A percentile compares a stretch with the other conserved stretches of the same genome.
Conservation (phyloP, 2,113 vertebrate genomes). For the Malurus cyaneus region DNA sequence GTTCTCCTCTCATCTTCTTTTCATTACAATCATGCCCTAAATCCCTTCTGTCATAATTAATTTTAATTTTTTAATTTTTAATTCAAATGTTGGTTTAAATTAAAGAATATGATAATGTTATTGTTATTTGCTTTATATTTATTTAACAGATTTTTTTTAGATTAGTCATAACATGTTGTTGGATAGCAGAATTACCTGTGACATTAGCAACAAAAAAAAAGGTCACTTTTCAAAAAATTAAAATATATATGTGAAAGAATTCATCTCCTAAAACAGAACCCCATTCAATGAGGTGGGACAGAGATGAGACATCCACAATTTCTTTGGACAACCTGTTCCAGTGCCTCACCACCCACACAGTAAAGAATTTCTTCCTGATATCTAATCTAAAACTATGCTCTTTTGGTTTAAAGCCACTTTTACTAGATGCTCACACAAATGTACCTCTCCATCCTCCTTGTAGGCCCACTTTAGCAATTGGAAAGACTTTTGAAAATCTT, state of each 20-base stretch:
- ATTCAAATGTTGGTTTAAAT: neutral
- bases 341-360: neutral
- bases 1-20: neutral
- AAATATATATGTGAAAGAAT: neutral
- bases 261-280: neutral
- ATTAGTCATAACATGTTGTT: neutral
- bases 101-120: neutral
- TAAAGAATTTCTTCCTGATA: neutral
- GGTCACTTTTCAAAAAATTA: neutral
- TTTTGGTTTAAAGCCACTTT: neutral
- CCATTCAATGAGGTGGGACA: neutral
- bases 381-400: neutral
- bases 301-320: neutral
- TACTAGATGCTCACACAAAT: neutral
- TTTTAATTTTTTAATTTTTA: constrained; percentile 5
- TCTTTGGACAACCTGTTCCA: neutral
- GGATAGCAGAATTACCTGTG: neutral
- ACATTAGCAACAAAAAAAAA: neutral
- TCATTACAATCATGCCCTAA: neutral
- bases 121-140: neutral
- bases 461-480: neutral
- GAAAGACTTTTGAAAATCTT: neutral
- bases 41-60: neutral
- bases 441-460: neutral
- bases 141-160: neutral